These are phyloP conservation scores for Choristoneura fumiferana DNA, from an alignment of 1,140 invertebrate species.

Conservation along the genomic window DNA sequence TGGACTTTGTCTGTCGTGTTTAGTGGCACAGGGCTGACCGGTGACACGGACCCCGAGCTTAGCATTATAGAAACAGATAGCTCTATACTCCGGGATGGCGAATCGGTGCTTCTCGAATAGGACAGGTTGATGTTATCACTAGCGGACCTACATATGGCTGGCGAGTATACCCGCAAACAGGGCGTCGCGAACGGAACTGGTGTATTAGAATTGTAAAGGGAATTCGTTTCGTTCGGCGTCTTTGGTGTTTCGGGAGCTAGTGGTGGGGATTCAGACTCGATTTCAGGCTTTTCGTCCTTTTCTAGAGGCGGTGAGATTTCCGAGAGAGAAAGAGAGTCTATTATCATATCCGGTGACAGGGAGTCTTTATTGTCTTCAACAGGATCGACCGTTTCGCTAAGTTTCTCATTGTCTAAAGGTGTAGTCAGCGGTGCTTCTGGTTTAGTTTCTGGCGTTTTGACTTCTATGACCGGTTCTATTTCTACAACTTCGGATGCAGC, in stretches of 20 bases:
- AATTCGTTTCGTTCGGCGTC: constrained; percentile 36
- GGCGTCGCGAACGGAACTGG: constrained; percentile 34
- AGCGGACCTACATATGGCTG: constrained; percentile 59
- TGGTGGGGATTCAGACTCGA: constrained; percentile 37
- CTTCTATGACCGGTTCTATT: constrained; percentile 26
- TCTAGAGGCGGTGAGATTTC: constrained; percentile 50
- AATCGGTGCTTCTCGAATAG: constrained; percentile 33
- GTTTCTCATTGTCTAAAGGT: background rate
- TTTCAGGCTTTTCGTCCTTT: constrained; percentile 29
- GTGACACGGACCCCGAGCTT: constrained; percentile 45
- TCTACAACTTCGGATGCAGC: constrained; percentile 26
- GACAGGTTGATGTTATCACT: constrained; percentile 51
- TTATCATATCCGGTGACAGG: constrained; percentile 42
- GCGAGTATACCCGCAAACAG: constrained; percentile 46
- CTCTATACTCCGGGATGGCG: constrained; percentile 36
- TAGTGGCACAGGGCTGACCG: constrained; percentile 36
- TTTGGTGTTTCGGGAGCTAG: constrained; percentile 48
- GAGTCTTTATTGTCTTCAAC: constrained; percentile 15
- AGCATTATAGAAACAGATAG: constrained; percentile 38
- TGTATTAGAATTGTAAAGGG: constrained; percentile 29
- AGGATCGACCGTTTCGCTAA: constrained; percentile 25
- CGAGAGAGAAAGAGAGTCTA: constrained; percentile 57
- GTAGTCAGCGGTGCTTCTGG: constrained; percentile 24
- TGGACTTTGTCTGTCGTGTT: constrained; percentile 56
- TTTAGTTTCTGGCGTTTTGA: constrained; percentile 30